A percentile compares a stretch with the other conserved stretches of the same genome.
Evolutionary conservation across 2,113 vertebrate genomes (phyloP).

Genomic region (Carassius auratus): DNA sequence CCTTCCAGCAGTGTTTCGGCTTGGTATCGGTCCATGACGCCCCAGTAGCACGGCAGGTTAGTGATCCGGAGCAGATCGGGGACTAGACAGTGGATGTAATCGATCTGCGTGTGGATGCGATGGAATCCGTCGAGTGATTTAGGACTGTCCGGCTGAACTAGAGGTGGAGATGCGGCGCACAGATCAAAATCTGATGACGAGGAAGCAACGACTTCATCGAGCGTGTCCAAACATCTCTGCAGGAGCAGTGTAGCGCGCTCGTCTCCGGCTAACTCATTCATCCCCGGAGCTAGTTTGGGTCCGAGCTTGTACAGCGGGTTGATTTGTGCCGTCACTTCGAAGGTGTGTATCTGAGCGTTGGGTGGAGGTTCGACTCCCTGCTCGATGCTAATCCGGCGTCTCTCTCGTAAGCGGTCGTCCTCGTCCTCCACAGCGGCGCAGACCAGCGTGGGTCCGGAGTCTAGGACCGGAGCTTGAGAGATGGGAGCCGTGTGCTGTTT

Average conservation of each 20-base stretch:
- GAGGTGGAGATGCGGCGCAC: constrained; percentile 47
- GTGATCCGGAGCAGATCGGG: constrained; percentile 82
- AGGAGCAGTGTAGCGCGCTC: constrained; percentile 71
- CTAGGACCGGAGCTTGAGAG: constrained; percentile 72
- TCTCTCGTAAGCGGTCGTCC: constrained; percentile 78
- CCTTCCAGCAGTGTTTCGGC: constrained; percentile 81
- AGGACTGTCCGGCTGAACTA: constrained; percentile 56
- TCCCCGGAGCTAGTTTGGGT: constrained; percentile 81
- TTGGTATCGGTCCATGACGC: constrained; percentile 83
- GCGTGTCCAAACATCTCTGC: constrained; percentile 78
- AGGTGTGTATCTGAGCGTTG: constrained; percentile 82
- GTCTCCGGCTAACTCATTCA: constrained; percentile 74
- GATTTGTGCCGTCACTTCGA: constrained; percentile 81
- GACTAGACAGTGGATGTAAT: constrained; percentile 83
- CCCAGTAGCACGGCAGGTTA: constrained; percentile 83
- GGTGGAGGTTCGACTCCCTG: constrained; percentile 83
- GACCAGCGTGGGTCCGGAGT: constrained; percentile 45
- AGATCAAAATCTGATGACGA: constrained; percentile 12
- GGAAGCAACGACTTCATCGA: constrained; percentile 76
- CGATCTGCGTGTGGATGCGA: constrained; percentile 82
- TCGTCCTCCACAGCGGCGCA: constrained; percentile 72
- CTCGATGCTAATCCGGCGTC: constrained; percentile 83
- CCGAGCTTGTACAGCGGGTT: constrained; percentile 81
- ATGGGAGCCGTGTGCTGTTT: constrained; percentile 85
- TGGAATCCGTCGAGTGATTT: constrained; percentile 70